A percentile compares a stretch with the other conserved stretches of the same genome.
Evolutionary conservation across 2,888 invertebrate genomes (phyloP).

Genomic region (Argyresthia albistria): DNA sequence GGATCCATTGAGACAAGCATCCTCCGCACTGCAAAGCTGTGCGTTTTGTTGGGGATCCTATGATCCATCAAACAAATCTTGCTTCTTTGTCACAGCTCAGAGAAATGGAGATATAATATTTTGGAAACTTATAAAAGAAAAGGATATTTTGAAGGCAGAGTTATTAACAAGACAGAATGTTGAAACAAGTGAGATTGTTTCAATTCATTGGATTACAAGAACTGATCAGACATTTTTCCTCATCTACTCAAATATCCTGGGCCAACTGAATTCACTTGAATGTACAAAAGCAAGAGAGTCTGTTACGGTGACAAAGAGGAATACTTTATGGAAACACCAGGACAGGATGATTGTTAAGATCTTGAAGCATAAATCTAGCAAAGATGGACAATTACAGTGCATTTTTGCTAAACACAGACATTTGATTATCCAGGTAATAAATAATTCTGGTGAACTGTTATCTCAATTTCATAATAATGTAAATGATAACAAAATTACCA

Average conservation of each 20-base stretch:
- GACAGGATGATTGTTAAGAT: slow-evolving; percentile 39
- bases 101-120: slow-evolving; percentile 38
- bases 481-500: slow-evolving; percentile 44
- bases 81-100: slow-evolving; percentile 46
- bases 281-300: slow-evolving; percentile 21
- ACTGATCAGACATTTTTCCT: slow-evolving; percentile 23
- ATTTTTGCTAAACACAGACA: slow-evolving; percentile 51
- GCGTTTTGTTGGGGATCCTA: slow-evolving; percentile 44
- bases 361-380: slow-evolving; percentile 21
- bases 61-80: slow-evolving; percentile 24
- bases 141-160: slow-evolving; percentile 16
- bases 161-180: slow-evolving; percentile 19
- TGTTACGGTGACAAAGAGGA: slow-evolving; percentile 17
- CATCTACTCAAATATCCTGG: slow-evolving; percentile 30
- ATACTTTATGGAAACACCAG: slow-evolving; percentile 34
- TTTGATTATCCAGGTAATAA: slow-evolving; percentile 33
- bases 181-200: slow-evolving; percentile 26
- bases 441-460: slow-evolving; percentile 24
- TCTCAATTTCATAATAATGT: slow-evolving; percentile 34
- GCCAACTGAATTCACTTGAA: slow-evolving; percentile 29
- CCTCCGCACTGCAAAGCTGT: slow-evolving; percentile 28
- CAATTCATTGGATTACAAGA: slow-evolving; percentile 33
- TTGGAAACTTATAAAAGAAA: slow-evolving; percentile 29
- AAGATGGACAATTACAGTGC: slow-evolving; percentile 29
- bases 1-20: slow-evolving; percentile 13